Evolutionary conservation across 1,140 invertebrate species (phyloP).

Genomic region (Saccostrea cuccullata): DNA sequence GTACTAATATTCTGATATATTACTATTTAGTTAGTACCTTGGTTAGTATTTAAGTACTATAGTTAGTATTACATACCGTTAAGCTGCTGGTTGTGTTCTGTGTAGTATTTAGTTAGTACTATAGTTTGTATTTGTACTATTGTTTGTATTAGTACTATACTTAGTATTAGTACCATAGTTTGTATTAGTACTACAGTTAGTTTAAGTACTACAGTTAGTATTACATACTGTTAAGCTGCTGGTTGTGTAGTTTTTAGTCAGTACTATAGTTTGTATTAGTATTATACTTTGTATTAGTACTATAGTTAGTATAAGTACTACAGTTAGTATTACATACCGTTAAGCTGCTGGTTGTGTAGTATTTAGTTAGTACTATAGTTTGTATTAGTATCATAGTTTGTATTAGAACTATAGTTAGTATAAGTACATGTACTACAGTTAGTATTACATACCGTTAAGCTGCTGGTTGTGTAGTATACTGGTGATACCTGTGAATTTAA

Average conservation of each 20-base stretch:
- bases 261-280: no score
- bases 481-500: slow-evolving; percentile 23
- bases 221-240: neutral
- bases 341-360: slow-evolving; percentile 1
- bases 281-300: no score
- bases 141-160: no score
- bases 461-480: slow-evolving; percentile 26
- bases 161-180: neutral
- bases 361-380: neutral
- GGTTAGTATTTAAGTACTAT: neutral
- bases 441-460: slow-evolving; percentile 31
- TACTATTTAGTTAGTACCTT: neutral
- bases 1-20: neutral
- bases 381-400: no score
- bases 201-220: neutral
- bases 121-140: no score
- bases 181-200: neutral
- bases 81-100: neutral
- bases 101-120: no score
- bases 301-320: no score
- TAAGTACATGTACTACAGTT: neutral
- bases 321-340: neutral
- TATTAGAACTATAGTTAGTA: no score
- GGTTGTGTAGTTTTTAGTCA: neutral
- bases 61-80: slow-evolving; percentile 2